Percentiles rank a stretch among this genome's conserved stretches.
Conservation (phyloP, 2,888 invertebrate species). For the Morpho helenor region DNA sequence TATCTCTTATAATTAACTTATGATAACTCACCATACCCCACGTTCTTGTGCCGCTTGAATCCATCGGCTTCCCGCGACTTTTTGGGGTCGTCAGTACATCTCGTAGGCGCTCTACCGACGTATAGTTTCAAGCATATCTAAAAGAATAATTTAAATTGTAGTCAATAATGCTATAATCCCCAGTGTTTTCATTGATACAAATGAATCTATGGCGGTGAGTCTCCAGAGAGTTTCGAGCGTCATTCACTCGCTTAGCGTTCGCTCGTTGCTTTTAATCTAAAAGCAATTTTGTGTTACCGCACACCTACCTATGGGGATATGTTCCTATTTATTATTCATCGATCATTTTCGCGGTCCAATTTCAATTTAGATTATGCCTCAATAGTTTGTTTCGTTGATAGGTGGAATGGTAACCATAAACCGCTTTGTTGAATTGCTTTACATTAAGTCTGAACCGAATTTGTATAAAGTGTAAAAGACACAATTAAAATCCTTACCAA, state of each 20-base stretch:
- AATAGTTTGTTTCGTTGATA: neutral
- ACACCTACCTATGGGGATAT: constrained; percentile 41
- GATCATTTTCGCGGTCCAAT: constrained; percentile 35
- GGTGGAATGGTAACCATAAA: neutral
- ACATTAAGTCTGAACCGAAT: too few relatives aligned
- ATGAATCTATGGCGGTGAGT: constrained; percentile 21
- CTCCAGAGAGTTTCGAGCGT: constrained; percentile 24
- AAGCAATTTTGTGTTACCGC: constrained; percentile 68
- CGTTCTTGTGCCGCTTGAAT: too few relatives aligned
- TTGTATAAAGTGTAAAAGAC: too few relatives aligned
- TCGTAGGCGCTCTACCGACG: too few relatives aligned
- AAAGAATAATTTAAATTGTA: neutral
- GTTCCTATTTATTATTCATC: constrained; percentile 45
- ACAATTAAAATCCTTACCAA: too few relatives aligned
- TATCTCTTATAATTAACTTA: too few relatives aligned
- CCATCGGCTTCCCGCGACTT: too few relatives aligned
- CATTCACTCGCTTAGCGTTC: constrained; percentile 19
- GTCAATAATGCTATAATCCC: constrained; percentile 11
- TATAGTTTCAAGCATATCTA: neutral
- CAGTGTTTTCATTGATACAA: constrained; percentile 19
- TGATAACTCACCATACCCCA: too few relatives aligned
- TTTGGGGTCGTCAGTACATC: too few relatives aligned
- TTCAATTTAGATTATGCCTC: neutral
- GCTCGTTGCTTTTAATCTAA: constrained; percentile 46
- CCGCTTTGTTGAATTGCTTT: too few relatives aligned